A percentile compares a stretch with the other conserved stretches of the same genome.
These are phyloP conservation scores for Apamea sordens DNA, from an alignment of 2,888 invertebrate species.

Conservation along the genomic window DNA sequence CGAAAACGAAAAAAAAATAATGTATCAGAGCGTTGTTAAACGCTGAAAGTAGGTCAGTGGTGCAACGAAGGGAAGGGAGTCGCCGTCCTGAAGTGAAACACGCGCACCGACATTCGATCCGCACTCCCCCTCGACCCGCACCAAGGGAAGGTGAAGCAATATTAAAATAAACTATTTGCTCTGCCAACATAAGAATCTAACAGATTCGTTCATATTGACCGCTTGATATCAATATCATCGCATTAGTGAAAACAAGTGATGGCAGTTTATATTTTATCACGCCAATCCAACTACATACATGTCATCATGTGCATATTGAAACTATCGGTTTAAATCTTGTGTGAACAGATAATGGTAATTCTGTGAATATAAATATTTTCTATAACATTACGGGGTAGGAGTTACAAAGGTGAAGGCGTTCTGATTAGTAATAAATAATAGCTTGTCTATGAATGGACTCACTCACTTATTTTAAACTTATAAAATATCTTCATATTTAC, in stretches of 20 bases:
- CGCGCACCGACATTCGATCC: conserved; percentile 58
- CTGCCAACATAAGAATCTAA: conserved; percentile 37
- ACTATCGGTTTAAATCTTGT: background rate
- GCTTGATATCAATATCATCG: background rate
- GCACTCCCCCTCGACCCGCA: conserved; percentile 64
- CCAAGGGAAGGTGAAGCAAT: conserved; percentile 64
- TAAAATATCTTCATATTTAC: background rate
- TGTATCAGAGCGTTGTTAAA: conserved; percentile 61
- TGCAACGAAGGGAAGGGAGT: conserved; percentile 81
- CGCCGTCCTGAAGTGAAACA: conserved; percentile 71
- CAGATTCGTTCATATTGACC: conserved; percentile 2
- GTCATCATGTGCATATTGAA: background rate
- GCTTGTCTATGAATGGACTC: conserved; percentile 4
- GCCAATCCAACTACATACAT: background rate
- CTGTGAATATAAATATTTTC: too few relatives aligned
- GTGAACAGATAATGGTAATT: background rate
- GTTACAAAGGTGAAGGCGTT: conserved; percentile 1
- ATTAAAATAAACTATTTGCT: conserved; percentile 59
- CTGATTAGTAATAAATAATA: conserved; percentile 3
- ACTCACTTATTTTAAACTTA: too few relatives aligned
- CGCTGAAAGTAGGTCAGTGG: conserved; percentile 85
- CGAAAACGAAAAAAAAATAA: conserved; percentile 21
- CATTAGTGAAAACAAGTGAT: conserved; percentile 6
- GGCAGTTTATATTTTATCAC: background rate
- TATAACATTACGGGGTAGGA: background rate